phyloP scores from a whole-genome alignment of 1,140 invertebrate species.

The Hesperophylax magnus region DNA sequence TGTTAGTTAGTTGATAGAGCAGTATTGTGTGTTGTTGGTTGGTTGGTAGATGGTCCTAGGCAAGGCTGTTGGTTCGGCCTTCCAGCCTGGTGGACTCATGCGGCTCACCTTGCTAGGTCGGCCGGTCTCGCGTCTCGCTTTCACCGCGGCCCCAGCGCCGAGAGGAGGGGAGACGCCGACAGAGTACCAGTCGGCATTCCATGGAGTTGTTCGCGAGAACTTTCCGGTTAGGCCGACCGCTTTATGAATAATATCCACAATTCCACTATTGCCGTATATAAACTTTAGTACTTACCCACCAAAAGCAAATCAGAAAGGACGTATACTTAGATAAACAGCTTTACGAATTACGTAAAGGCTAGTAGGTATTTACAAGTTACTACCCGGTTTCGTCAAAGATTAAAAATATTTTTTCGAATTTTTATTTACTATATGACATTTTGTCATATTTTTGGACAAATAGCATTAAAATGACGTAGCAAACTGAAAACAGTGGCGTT shows the following conservation, averaged over 20 bases:
- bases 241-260: neutral
- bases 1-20: neutral
- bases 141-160: neutral
- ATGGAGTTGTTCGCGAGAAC: constrained; percentile 21
- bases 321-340: neutral
- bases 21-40: no score
- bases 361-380: no score
- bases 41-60: neutral
- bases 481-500: no score
- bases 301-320: constrained; percentile 15
- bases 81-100: constrained; percentile 6
- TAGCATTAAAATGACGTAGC: no score
- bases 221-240: constrained; percentile 29
- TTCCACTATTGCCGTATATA: constrained; percentile 1
- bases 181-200: constrained; percentile 20
- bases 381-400: no score
- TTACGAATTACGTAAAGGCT: constrained; percentile 5
- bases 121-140: constrained; percentile 18
- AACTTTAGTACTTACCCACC: neutral
- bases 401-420: no score
- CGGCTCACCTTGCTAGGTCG: constrained; percentile 42
- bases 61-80: constrained; percentile 36
- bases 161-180: neutral
- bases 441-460: no score
- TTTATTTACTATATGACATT: no score